phyloP scores from a whole-genome alignment of 2,888 invertebrate genomes.

The Archips xylosteana region DNA sequence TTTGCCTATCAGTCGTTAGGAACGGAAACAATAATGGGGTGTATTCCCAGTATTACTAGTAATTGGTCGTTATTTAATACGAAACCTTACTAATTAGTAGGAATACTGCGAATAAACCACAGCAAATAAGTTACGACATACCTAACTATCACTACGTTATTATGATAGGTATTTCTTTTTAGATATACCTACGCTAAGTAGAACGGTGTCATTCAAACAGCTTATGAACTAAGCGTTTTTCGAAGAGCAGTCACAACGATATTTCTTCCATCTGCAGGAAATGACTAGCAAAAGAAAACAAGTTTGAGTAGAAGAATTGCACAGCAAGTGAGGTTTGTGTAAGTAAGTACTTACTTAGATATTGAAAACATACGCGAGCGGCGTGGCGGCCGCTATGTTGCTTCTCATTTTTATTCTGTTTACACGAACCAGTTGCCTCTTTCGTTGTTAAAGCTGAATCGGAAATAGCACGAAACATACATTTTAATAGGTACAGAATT shows the following conservation, averaged over 20 bases:
- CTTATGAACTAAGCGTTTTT: background rate
- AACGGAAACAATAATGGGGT: too few relatives aligned
- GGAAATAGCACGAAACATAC: constrained; percentile 73
- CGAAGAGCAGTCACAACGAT: background rate
- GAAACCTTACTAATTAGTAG: too few relatives aligned
- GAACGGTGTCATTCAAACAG: background rate
- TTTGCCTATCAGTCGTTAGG: too few relatives aligned
- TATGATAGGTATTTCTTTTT: too few relatives aligned
- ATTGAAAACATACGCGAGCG: constrained; percentile 59
- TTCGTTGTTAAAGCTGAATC: constrained; percentile 77
- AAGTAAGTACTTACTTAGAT: constrained; percentile 48
- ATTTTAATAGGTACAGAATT: constrained; percentile 61
- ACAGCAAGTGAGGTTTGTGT: constrained; percentile 41
- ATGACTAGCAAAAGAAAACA: constrained; percentile 32
- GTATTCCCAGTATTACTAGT: too few relatives aligned
- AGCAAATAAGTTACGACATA: background rate
- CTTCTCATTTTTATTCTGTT: constrained; percentile 76
- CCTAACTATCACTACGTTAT: background rate
- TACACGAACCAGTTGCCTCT: constrained; percentile 74
- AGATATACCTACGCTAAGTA: too few relatives aligned
- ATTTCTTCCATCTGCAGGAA: constrained; percentile 32
- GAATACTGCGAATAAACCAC: background rate
- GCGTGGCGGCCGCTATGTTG: constrained; percentile 54
- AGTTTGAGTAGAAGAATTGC: constrained; percentile 40
- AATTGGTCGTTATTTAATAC: too few relatives aligned